Evolutionary conservation across 1,140 invertebrate genomes (phyloP).

Genomic region (Scaptodrosophila lebanonensis): DNA sequence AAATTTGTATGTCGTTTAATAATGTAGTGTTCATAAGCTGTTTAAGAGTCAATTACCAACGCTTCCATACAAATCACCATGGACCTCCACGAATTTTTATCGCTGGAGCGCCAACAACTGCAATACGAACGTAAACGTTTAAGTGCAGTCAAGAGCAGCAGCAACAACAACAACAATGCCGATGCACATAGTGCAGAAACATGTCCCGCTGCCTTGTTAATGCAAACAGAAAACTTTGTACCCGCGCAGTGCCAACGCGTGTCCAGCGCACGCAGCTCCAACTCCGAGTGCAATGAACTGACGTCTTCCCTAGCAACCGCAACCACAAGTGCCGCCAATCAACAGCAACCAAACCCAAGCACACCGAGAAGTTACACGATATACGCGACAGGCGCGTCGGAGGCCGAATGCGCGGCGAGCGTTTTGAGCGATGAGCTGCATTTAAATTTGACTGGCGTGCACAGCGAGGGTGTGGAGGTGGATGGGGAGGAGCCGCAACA

Average conservation of each 20-base stretch:
- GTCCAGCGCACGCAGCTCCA: constrained; percentile 22
- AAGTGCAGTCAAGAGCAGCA: not conserved
- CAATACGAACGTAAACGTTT: constrained; percentile 47
- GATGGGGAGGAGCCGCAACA: not conserved
- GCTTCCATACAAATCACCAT: constrained; percentile 11
- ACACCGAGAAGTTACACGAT: too few species aligned
- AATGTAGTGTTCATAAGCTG: too few species aligned
- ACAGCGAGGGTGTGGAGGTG: not conserved
- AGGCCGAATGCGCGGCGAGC: too few species aligned
- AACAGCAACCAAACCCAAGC: constrained; percentile 30
- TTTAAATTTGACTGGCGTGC: constrained; percentile 36
- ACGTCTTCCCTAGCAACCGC: constrained; percentile 54
- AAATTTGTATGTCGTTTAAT: too few species aligned
- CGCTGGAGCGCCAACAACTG: constrained; percentile 48
- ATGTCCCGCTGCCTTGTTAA: constrained; percentile 42
- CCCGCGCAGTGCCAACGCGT: constrained; percentile 55
- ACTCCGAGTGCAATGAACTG: constrained; percentile 53
- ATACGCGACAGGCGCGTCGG: too few species aligned
- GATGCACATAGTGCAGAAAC: not conserved
- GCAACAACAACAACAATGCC: not conserved
- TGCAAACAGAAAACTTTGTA: constrained; percentile 27
- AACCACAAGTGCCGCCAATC: too few species aligned
- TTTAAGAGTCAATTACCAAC: too few species aligned
- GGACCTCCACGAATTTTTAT: constrained; percentile 55
- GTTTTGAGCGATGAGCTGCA: constrained; percentile 28